Base-by-base conservation (phyloP, 1,140 invertebrate genomes). In the Drosophila novamexicana region DNA sequence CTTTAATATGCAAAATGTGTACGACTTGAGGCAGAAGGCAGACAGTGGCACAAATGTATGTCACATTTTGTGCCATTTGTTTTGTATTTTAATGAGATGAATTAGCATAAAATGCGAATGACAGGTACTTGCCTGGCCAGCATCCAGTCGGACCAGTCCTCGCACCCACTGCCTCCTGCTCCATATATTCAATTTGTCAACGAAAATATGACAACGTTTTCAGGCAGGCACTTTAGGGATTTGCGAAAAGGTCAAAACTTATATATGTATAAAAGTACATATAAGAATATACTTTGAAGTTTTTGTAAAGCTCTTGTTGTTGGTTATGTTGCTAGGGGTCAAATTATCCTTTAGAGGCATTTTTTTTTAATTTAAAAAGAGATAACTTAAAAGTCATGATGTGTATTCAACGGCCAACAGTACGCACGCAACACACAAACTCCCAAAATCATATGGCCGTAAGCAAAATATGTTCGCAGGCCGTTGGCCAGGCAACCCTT, bases 311-410 rank as follows among this genome's bases (percentile, higher is more conserved):
- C 16, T 42, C n/a, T 53, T 10, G 34, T n/a, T 45, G 40, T n/a
- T 69, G 34, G 7, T 50, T 7, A 6, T 52, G 36, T 14, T 36
- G 58, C 53, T 57, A 65, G 67, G 65, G 67, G 49, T 58, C 69
- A 77, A 49, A 65, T 88, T 88, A 83, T 88, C 79, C 68, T 75
- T 89, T 68, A 22, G 14, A 44, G 32, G 49, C n/a, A 61, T 66
- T 18, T 18, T 45, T 75, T 75, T 67, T 73, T 68, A 64, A 75
- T 75, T 70, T 71, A 42, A 50, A 70, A 70, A 75, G 69, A 88
- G 80, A 88, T 83, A 89, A 84, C 84, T 88, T 89, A 88, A 88
- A 88, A 88, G 84, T 88, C 84, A 89, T 88, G 84, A 88, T 88
- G 84, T 82, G 81, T 84, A 89, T 89, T 88, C 80, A 81, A 59